A percentile compares a stretch with the other conserved stretches of the same genome.
Evolutionary conservation across 2,113 vertebrate genomes (phyloP).

Genomic region (Chiloscyllium plagiosum): DNA sequence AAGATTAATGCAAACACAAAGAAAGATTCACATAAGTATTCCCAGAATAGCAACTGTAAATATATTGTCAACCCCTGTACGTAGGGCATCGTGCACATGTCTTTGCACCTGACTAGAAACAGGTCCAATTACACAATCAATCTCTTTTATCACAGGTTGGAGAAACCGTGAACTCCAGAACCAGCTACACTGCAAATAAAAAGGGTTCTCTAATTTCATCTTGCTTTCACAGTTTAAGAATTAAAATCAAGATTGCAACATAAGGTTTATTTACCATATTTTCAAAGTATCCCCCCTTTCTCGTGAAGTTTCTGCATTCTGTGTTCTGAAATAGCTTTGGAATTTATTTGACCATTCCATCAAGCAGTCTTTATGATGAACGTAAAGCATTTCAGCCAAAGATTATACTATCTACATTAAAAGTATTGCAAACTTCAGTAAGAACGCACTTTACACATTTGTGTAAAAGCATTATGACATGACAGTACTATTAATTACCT

Average conservation of each 20-base stretch:
- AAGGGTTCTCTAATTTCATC: background rate
- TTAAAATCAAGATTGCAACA: background rate
- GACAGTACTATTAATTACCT: background rate
- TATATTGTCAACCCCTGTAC: slow-evolving; percentile 43
- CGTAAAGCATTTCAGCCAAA: background rate
- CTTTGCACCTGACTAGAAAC: slow-evolving; percentile 16
- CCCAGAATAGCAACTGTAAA: slow-evolving; percentile 40
- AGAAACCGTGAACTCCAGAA: background rate
- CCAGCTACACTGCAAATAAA: background rate
- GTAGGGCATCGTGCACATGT: background rate
- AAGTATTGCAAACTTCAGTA: background rate
- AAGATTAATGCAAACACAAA: slow-evolving; percentile 47
- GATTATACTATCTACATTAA: background rate
- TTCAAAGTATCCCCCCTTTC: background rate
- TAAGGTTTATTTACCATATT: background rate
- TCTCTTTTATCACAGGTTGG: background rate
- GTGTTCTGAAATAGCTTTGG: background rate
- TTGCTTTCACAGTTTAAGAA: background rate
- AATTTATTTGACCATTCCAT: background rate
- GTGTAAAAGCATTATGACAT: background rate
- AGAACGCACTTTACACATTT: background rate
- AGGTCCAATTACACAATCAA: slow-evolving; percentile 25
- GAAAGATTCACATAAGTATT: slow-evolving; percentile 29
- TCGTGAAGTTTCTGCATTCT: background rate
- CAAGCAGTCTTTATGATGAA: background rate